Base-by-base conservation (phyloP, 92 coral and sea anemone genomes). In the Epizoanthus illoricatus region DNA sequence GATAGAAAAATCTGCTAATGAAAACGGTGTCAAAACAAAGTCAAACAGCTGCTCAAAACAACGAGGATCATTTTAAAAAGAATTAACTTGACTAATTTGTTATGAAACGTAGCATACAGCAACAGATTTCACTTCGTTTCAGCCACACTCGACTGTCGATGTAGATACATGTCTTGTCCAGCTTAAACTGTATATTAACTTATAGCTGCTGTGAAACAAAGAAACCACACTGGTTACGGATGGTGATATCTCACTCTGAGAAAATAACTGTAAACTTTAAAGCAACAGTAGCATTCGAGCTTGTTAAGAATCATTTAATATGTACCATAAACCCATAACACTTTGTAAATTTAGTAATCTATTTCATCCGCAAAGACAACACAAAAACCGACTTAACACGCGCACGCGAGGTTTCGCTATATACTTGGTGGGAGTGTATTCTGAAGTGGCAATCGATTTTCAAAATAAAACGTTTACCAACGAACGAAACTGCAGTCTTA, bases 61-160 rank as follows among this genome's bases (percentile, higher is more conserved):
- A 63, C 6, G 52, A 20, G 20, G 45, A 45, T 42, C 49, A 63
- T 40, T 78, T 12, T 33, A 43, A 8, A 39, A 11, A 12, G 41
- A 42, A 60, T 60, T 42, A 62, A 63, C 15, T 43, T 12, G 23
- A 70, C 10, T 62, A 23, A 5, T 42, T 8, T 60, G 43, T 4
- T 9, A n/a, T 36, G 17, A 36, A n/a, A 9, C 61, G 21, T 40
- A 9, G 23, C 47, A n/a, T 62, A 11, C 33, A 63, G 5, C 43
- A 20, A 78, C 65, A 62, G 20, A 5, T 78, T 78, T 78, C 60
- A 62, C 42, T 78, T 42, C 82, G 82, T 61, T 78, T 78, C 82
- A 78, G 82, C 82, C 17, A 74, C 28, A 74, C 36, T 52, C 4
- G 79, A 19, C 39, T 10, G 33, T 52, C 3, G 23, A 7, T 72